phyloP scores from a whole-genome alignment of 2,888 invertebrate genomes.

The Tetranychus truncatus region DNA sequence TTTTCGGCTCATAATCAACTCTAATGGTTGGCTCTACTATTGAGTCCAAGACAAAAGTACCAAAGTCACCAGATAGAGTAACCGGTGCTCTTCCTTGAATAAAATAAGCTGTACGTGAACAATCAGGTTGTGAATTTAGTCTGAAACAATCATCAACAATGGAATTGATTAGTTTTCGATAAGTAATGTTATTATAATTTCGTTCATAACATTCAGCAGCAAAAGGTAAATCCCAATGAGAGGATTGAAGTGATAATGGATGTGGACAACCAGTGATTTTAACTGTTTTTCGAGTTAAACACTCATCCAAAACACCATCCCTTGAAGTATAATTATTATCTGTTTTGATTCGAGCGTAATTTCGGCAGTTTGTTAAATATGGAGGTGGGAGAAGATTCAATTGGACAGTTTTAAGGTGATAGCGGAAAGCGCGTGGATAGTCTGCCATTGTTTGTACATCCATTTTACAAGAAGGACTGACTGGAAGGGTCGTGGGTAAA shows the following conservation, averaged over 20 bases:
- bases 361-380: not conserved
- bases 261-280: not conserved
- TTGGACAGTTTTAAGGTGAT: not conserved
- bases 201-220: not conserved
- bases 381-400: not conserved
- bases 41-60: not conserved
- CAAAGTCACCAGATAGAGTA: not conserved
- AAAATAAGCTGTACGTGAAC: not conserved
- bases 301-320: not conserved
- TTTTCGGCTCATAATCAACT: not conserved
- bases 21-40: not conserved
- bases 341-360: not conserved
- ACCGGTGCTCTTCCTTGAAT: not conserved
- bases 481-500: not conserved
- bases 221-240: not conserved
- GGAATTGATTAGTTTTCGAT: not conserved
- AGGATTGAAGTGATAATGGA: not conserved
- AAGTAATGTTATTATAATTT: not conserved
- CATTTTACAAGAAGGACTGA: not conserved
- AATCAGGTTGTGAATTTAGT: not conserved
- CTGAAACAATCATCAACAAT: not conserved
- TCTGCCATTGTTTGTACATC: not conserved
- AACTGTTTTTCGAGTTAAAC: not conserved
- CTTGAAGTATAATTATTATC: not conserved
- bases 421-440: not conserved